A percentile compares a stretch with the other conserved stretches of the same genome.
Evolutionary conservation across 2,888 invertebrate species (phyloP).

Genomic region (Agrochola lychnidis): DNA sequence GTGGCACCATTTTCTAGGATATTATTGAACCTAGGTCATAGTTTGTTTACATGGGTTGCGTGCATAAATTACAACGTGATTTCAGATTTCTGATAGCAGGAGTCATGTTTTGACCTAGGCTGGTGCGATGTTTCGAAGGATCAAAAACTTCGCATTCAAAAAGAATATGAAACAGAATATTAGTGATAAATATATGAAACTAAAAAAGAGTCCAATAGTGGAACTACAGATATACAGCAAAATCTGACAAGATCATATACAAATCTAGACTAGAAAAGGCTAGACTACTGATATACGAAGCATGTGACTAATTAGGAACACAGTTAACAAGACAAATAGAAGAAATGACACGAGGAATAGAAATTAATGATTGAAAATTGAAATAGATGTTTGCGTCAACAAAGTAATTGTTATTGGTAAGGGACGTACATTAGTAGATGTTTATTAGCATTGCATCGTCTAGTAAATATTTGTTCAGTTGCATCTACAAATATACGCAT

Average conservation of each 20-base stretch:
- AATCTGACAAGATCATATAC: background rate
- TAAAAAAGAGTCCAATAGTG: background rate
- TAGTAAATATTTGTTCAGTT: constrained; percentile 40
- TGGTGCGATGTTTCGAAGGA: background rate
- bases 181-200: background rate
- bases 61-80: constrained; percentile 8
- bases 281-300: background rate
- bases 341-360: constrained; percentile 24
- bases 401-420: constrained; percentile 31
- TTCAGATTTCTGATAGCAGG: constrained; percentile 20
- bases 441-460: constrained; percentile 26
- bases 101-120: background rate
- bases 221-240: background rate
- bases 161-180: background rate
- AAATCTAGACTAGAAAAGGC: constrained; percentile 5
- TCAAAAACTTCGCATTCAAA: background rate
- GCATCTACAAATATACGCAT: constrained; percentile 13
- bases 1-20: constrained; percentile 48
- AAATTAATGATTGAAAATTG: constrained; percentile 48
- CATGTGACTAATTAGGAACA: constrained; percentile 5
- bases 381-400: constrained; percentile 44
- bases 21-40: constrained; percentile 66
- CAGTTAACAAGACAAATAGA: constrained; percentile 28
- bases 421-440: constrained; percentile 13
- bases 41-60: constrained; percentile 52